phyloP scores from a whole-genome alignment of 2,113 vertebrate species.

The Chaetops frenatus region DNA sequence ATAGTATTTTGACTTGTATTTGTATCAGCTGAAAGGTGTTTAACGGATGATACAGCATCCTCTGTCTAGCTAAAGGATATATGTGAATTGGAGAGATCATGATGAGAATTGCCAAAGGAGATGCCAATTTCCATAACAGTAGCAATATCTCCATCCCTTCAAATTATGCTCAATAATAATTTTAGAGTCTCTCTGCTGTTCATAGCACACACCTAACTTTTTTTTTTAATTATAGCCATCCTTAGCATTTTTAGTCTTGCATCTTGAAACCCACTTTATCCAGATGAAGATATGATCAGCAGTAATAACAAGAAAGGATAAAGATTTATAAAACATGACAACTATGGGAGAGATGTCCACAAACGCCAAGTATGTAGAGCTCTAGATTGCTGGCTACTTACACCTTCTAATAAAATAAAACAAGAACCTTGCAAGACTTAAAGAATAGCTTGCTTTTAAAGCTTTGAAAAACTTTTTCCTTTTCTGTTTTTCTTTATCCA shows the following conservation, averaged over 20 bases:
- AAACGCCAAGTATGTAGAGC: not conserved
- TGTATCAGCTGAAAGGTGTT: not conserved
- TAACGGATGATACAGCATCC: not conserved
- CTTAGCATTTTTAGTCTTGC: not conserved
- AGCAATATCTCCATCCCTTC: not conserved
- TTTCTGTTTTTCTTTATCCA: not conserved
- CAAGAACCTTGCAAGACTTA: not conserved
- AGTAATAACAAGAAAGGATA: not conserved
- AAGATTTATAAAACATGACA: not conserved
- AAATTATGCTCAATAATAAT: not conserved
- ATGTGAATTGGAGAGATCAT: not conserved
- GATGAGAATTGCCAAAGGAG: not conserved
- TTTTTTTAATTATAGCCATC: not conserved
- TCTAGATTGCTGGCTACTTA: not conserved
- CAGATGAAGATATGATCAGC: not conserved
- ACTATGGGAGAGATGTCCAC: not conserved
- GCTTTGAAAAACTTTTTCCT: not conserved
- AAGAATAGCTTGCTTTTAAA: not conserved
- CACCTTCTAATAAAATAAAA: not conserved
- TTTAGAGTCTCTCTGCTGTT: not conserved
- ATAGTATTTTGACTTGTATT: not conserved
- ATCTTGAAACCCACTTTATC: not conserved
- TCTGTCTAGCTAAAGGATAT: not conserved
- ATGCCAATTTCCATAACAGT: not conserved
- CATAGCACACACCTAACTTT: not conserved